Base-by-base conservation (phyloP, 2,797 vertebrate genomes). In the Enteromius treurensis region DNA sequence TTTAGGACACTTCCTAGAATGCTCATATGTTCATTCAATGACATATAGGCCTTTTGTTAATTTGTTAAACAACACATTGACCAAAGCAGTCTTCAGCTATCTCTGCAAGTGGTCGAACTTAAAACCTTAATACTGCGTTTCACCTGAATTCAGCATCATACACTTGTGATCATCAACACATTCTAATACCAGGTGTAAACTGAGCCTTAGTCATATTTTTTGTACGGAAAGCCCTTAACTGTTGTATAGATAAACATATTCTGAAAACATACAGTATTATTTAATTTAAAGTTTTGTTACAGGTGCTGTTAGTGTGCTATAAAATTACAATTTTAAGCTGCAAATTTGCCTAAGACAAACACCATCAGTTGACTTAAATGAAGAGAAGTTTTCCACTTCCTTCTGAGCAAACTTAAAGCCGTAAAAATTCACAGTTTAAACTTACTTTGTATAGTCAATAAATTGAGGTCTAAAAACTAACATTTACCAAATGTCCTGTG, bases 361-460 rank as follows among this genome's bases (percentile, higher is more conserved):
- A 62, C 15, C n/a, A 55, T 37, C 34, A 32, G 93, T 91, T 86
- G 92, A 89, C 88, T 89, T 92, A 89, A 91, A n/a, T 6, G 4
- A 62, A 29, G 40, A 45, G 4, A 77, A 3, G 26, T 42, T 19
- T 60, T 60, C 6, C 74, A 42, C 4, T 60, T 64, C 9, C 26
- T 19, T 47, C 23, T 11, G 6, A 13, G 23, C 9, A 62, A 45
- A 77, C n/a, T 19, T 10, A 23, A 77, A 40, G 32, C 10, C 51
- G 23, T 58, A n/a, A 29, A 60, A 77, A 19, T 2, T 37, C 0
- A 67, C 14, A 23, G 11, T 64, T 64, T 64, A 17, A 32, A 64
- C 60, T 64, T 64, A 15, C 29, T 45, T 69, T 69, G 67, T 45
- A 45, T 23, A 69, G 40, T 69, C 67, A 45, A 2, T 77, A 40